Evolutionary conservation across 2,888 invertebrate genomes (phyloP), one percentile per base, ranked within the genome.

Genomic region (Harpalus rufipes): DNA sequence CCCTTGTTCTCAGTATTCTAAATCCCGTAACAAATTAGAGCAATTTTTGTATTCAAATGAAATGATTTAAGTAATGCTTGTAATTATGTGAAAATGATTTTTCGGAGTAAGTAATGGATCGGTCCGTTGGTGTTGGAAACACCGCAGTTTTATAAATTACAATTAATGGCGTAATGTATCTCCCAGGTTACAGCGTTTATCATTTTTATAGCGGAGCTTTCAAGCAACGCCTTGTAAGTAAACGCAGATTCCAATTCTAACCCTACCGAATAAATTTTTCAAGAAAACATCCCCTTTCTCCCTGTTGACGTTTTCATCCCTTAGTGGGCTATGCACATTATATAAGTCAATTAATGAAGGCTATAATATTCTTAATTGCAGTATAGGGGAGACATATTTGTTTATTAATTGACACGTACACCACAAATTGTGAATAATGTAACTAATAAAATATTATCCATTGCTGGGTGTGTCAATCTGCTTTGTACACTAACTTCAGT

Each of bases 101-200:
- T 21, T 21, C 18, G 1, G 61, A 10, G 18, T 18, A 39, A 44
- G 21, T 72, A 63, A 63, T 44, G 41, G 7, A 74, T 68, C 44
- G 18, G 14, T 32, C 12, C 14, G 39, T 6, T 14, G 14, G 12
- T 63, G 7, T 63, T 63, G 1, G 12, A 14, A 41, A 1, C 12
- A 16, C 18, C 44, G 18, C 44, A 74, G 72, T 44, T 18, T 74
- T 44, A 74, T 44, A 44, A 74, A 74, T 74, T 74, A 74, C 72
- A 74, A 74, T 74, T 74, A 74, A 74, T 68, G 72, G 44, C 44
- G 72, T 74, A 74, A 74, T 44, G 72, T 44, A 74, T 74, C 18
- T 74, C 16, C 16, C 18, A 41, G 72, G 41, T 74, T 44, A 74
- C 41, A 44, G 16, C 72, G 72, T 74, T 74, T 74, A 74, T 74